A percentile compares a stretch with the other conserved stretches of the same genome.
phyloP scores from a whole-genome alignment of 2,113 vertebrate genomes.

The Leptodactylus fuscus region DNA sequence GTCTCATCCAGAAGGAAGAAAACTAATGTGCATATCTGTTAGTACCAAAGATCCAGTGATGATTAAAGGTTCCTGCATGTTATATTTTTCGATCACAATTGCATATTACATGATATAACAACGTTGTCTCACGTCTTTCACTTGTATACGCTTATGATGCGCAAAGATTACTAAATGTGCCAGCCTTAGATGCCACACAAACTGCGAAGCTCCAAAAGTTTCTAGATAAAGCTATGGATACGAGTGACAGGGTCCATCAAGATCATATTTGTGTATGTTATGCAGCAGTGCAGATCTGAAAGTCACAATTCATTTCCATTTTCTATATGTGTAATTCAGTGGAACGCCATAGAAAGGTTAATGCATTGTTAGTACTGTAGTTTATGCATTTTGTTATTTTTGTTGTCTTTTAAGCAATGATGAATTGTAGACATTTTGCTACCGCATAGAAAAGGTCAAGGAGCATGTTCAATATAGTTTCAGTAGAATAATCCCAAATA shows the following conservation, averaged over 20 bases:
- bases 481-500: constrained; percentile 11
- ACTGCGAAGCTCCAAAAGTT: not conserved
- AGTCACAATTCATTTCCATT: not conserved
- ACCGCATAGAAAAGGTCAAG: not conserved
- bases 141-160: not conserved
- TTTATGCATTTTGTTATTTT: not conserved
- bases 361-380: not conserved
- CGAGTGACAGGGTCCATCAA: not conserved
- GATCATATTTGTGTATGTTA: not conserved
- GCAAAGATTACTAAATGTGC: not conserved
- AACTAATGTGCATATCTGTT: too few species aligned
- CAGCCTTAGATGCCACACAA: too few species aligned
- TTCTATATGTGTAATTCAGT: not conserved
- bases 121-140: not conserved
- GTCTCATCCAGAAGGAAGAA: too few species aligned
- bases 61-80: too few species aligned
- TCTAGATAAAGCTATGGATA: not conserved
- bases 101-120: too few species aligned
- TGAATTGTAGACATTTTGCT: not conserved
- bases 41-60: too few species aligned
- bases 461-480: constrained; percentile 6
- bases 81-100: too few species aligned
- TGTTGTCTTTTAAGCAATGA: not conserved
- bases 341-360: not conserved
- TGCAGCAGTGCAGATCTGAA: not conserved